Percentiles rank a stretch among this genome's conserved stretches.
These are phyloP conservation scores for Monomorium pharaonis DNA, from an alignment of 1,140 invertebrate genomes.

Conservation along the genomic window DNA sequence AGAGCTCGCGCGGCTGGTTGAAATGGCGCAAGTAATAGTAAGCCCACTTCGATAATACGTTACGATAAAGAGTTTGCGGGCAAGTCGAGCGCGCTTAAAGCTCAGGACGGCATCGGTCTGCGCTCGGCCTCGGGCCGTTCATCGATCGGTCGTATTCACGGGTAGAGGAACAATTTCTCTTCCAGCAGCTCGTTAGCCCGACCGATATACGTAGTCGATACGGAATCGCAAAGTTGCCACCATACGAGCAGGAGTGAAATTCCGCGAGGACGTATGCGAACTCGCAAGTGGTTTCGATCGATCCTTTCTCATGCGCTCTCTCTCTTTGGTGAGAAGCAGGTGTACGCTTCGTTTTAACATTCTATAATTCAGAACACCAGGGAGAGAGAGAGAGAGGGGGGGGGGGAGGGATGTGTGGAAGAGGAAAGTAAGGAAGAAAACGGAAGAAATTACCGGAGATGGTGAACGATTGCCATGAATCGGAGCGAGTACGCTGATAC, in stretches of 20 bases:
- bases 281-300: constrained; percentile 59
- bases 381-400: constrained; percentile 16
- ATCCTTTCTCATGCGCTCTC: constrained; percentile 11
- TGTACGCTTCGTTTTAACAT: constrained; percentile 56
- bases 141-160: constrained; percentile 56
- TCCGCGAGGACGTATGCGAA: constrained; percentile 51
- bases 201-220: constrained; percentile 54
- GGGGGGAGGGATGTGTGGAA: not conserved
- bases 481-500: not conserved
- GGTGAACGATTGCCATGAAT: constrained; percentile 60
- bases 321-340: constrained; percentile 47
- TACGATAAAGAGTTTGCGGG: constrained; percentile 42
- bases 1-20: constrained; percentile 18
- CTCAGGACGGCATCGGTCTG: constrained; percentile 30
- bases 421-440: not conserved
- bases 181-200: constrained; percentile 55
- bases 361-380: constrained; percentile 64
- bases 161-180: constrained; percentile 62
- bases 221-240: constrained; percentile 57
- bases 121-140: constrained; percentile 6
- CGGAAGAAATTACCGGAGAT: constrained; percentile 62
- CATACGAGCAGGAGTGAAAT: constrained; percentile 48
- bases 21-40: constrained; percentile 33
- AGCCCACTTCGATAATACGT: constrained; percentile 45
- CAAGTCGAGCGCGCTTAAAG: constrained; percentile 30